phyloP scores from a whole-genome alignment of 2,888 invertebrate species.

The Nomada fucata region DNA sequence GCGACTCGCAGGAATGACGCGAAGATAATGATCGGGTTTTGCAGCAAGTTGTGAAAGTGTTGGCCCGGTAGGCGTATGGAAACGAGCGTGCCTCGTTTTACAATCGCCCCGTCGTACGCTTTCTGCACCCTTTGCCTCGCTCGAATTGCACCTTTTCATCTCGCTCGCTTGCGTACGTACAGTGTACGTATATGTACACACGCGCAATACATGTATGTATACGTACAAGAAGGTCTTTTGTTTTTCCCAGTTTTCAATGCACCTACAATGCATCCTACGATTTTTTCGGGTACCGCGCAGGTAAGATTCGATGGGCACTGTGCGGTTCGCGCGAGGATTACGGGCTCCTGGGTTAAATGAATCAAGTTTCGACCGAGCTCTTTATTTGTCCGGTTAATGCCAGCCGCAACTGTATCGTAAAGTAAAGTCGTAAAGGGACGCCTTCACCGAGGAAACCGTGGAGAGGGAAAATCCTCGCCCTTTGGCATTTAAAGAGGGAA shows the following conservation, averaged over 20 bases:
- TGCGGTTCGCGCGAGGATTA: too few relatives aligned
- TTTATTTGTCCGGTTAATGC: too few relatives aligned
- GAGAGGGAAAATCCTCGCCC: slow-evolving; percentile 12
- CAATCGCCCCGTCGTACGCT: slow-evolving; percentile 16
- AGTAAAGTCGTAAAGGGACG: not conserved
- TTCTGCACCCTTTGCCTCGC: slow-evolving; percentile 11
- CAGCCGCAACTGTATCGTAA: too few relatives aligned
- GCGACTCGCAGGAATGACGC: not conserved
- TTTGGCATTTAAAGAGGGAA: slow-evolving; percentile 54
- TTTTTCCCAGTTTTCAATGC: too few relatives aligned
- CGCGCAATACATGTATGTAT: too few relatives aligned
- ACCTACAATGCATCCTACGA: too few relatives aligned
- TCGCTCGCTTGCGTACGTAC: not conserved
- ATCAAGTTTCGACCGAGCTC: too few relatives aligned
- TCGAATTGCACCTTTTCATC: slow-evolving; percentile 16
- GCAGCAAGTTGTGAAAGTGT: slow-evolving; percentile 35
- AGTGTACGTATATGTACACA: too few relatives aligned
- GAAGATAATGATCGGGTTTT: slow-evolving; percentile 32
- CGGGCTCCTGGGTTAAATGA: too few relatives aligned
- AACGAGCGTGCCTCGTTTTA: slow-evolving; percentile 36
- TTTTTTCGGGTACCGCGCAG: too few relatives aligned
- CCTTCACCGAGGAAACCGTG: not conserved
- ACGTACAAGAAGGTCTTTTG: too few relatives aligned
- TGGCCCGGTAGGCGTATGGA: slow-evolving; percentile 2
- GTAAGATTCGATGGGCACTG: too few relatives aligned